Percentiles rank a stretch among this genome's conserved stretches.
Conservation (phyloP, 2,888 invertebrate species). For the Dasysyrphus albostriatus region DNA sequence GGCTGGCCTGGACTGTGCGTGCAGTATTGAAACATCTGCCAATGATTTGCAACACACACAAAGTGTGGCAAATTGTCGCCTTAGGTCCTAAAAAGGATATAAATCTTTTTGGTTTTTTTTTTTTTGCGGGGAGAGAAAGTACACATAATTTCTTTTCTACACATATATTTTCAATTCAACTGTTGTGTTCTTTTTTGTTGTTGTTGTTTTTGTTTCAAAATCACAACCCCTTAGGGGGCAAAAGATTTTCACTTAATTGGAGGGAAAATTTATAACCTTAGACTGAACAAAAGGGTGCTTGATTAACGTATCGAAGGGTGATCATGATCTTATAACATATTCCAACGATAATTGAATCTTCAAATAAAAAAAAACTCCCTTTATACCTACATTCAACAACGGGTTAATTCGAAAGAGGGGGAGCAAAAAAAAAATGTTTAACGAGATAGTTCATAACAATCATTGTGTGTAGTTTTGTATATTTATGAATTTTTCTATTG, state of each 20-base stretch:
- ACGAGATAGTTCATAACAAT: constrained; percentile 51
- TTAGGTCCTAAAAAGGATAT: constrained; percentile 40
- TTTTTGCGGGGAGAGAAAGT: constrained; percentile 28
- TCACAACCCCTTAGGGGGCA: constrained; percentile 35
- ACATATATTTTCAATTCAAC: constrained; percentile 48
- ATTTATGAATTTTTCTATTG: constrained; percentile 21
- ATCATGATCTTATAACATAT: constrained; percentile 43
- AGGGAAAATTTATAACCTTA: constrained; percentile 48
- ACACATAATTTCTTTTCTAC: constrained; percentile 32
- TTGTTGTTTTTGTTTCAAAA: constrained; percentile 4
- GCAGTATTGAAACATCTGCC: constrained; percentile 67
- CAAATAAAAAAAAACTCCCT: constrained; percentile 42
- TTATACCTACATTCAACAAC: constrained; percentile 10
- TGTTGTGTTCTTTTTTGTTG: constrained; percentile 44
- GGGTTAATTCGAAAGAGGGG: constrained; percentile 26
- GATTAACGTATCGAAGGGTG: constrained; percentile 64
- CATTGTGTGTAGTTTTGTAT: constrained; percentile 1
- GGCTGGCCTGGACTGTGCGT: not conserved
- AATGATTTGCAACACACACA: constrained; percentile 61
- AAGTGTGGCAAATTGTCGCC: constrained; percentile 74
- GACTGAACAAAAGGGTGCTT: constrained; percentile 53
- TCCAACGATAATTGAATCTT: constrained; percentile 65
- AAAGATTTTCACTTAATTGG: constrained; percentile 62
- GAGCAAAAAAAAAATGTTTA: constrained; percentile 34
- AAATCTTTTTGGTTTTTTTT: constrained; percentile 40